Percentiles rank a stretch among this genome's conserved stretches.
phyloP scores from a whole-genome alignment of 2,113 vertebrate species.

The Orthonyx spaldingii region DNA sequence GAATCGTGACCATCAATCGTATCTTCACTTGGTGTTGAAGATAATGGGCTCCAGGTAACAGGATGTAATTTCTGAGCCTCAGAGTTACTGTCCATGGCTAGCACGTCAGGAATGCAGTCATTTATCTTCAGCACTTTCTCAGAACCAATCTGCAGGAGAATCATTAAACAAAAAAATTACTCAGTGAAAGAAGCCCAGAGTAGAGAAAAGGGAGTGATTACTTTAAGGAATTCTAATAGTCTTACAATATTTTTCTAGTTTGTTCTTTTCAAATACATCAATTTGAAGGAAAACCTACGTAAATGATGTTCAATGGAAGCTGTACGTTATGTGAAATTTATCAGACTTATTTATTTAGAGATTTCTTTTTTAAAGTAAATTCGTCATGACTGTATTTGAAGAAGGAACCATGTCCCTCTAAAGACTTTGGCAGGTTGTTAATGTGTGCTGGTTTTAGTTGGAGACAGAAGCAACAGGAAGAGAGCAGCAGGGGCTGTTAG shows the following conservation, averaged over 20 bases:
- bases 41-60: neutral
- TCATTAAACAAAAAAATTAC: neutral
- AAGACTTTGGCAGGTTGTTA: neutral
- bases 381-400: neutral
- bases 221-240: neutral
- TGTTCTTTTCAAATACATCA: neutral
- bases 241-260: neutral
- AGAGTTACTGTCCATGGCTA: conserved; percentile 33
- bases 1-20: neutral
- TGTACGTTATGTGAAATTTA: neutral
- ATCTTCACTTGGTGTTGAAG: neutral
- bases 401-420: neutral
- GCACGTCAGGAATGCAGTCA: conserved; percentile 42
- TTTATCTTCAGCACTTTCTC: conserved; percentile 49
- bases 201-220: neutral
- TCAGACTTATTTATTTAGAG: neutral
- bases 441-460: neutral
- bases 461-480: neutral
- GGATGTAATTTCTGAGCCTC: neutral
- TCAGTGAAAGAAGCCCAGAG: neutral
- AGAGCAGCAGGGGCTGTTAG: neutral
- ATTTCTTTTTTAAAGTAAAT: neutral
- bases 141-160: conserved; percentile 31
- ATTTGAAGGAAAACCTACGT: neutral
- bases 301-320: neutral